Base-by-base conservation (phyloP, 2,888 invertebrate species). In the Cylloceria caligata region DNA sequence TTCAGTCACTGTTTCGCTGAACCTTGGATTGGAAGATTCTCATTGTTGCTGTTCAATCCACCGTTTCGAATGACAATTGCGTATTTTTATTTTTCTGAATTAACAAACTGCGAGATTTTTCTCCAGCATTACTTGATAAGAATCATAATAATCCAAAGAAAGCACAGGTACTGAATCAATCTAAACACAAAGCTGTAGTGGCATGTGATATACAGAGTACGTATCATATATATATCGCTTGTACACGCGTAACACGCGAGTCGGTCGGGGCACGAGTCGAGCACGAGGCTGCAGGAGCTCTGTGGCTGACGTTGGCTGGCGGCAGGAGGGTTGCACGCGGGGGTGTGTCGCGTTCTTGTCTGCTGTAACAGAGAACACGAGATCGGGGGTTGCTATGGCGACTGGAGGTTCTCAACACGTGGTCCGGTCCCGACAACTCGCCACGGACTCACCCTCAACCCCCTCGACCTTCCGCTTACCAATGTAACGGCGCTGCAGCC, bases 321-420 rank as follows among this genome's bases (percentile, higher is more conserved):
- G 45, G 68, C 30, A 27, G 9, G 71, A 68, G 80, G 80, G 77
- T 71, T 74, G 55, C 27, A 62, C 60, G 76, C 57, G 75, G 67
- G 36, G 39, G 65, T 76, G 75, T 45, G 78, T 69, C 73, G 68
- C 55, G 64, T 57, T 80, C 49, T 75, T 68, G 67, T 68, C 49
- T 67, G 65, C 64, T 47, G 16, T 68, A 34, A 57, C 13, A 45
- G 36, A 60, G 68, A 68, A 81, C 65, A 78, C 81, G 84, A 84
- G 85, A 80, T 87, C 84, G 89, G 91, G 91, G 89, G 91, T 92
- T 92, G 88, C 91, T 87, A 91, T 92, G 91, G 86, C 85, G 85
- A 92, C 89, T 84, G 73, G 80, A 88, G 91, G 91, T 92, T 92
- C 91, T 91, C 91, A 89, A 91, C 91, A 92, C 91, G 91, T 92